These are phyloP conservation scores for Nannospalax galili DNA, from an alignment of 2,113 vertebrate genomes.

Conservation along the genomic window DNA sequence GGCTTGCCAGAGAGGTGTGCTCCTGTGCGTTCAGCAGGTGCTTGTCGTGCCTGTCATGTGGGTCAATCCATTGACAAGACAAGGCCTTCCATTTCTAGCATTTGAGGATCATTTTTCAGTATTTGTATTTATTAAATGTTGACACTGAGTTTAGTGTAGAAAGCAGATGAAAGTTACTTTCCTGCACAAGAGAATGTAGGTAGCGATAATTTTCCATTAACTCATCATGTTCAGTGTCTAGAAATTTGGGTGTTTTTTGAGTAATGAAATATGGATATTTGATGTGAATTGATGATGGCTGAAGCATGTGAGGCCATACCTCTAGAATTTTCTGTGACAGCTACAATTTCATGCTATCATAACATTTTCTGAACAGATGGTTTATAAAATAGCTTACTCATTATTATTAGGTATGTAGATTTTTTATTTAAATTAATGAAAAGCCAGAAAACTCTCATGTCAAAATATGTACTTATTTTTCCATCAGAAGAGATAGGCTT, in stretches of 20 bases:
- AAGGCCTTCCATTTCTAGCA: background rate
- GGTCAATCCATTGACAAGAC: background rate
- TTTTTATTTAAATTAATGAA: conserved; percentile 43
- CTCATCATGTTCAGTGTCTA: conserved; percentile 47
- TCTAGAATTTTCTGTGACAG: conserved; percentile 23
- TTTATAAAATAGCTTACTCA: background rate
- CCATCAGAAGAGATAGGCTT: background rate
- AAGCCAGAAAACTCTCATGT: background rate
- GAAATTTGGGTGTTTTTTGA: conserved; percentile 56
- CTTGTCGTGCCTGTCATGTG: background rate
- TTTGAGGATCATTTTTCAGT: background rate
- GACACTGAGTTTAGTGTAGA: conserved; percentile 30
- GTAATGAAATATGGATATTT: conserved; percentile 43
- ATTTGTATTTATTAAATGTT: conserved; percentile 27
- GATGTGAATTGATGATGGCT: background rate
- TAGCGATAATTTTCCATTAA: conserved; percentile 55
- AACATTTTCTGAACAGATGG: background rate
- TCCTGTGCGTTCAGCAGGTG: background rate
- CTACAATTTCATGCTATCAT: background rate
- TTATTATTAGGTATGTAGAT: background rate
- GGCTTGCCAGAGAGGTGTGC: background rate
- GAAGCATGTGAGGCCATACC: background rate
- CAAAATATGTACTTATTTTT: background rate
- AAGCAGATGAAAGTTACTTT: conserved; percentile 41
- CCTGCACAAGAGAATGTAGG: background rate